Percentiles rank a stretch among this genome's conserved stretches.
Evolutionary conservation across 2,888 invertebrate genomes (phyloP).

Genomic region (Ashinkailepas kermadecensis): DNA sequence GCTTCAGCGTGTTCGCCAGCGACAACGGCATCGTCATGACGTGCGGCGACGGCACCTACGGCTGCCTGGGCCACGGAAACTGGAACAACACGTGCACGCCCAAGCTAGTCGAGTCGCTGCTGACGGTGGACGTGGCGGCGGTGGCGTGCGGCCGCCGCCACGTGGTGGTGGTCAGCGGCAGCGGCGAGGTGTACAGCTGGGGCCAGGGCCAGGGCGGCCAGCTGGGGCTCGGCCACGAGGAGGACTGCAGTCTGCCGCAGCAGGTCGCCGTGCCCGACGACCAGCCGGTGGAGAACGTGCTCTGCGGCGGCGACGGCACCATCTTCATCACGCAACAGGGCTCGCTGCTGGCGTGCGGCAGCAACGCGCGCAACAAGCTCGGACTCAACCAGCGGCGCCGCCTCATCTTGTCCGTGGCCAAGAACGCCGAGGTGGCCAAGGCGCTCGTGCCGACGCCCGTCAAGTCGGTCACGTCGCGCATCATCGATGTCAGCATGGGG

Average conservation of each 20-base stretch:
- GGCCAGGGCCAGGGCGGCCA: slow-evolving; percentile 55
- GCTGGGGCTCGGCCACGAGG: slow-evolving; percentile 51
- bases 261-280: slow-evolving; percentile 46
- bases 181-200: slow-evolving; percentile 59
- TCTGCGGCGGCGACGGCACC: slow-evolving; percentile 56
- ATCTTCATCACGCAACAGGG: slow-evolving; percentile 54
- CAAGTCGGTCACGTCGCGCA: slow-evolving; percentile 48
- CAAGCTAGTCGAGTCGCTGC: slow-evolving; percentile 50
- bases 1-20: slow-evolving; percentile 59
- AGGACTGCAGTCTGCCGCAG: slow-evolving; percentile 47
- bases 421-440: slow-evolving; percentile 42
- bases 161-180: slow-evolving; percentile 54
- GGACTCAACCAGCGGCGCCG: slow-evolving; percentile 29
- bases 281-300: slow-evolving; percentile 48
- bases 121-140: slow-evolving; percentile 53
- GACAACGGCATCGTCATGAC: slow-evolving; percentile 60
- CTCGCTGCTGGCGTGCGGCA: slow-evolving; percentile 56
- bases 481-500: slow-evolving; percentile 54
- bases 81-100: slow-evolving; percentile 51
- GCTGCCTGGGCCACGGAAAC: slow-evolving; percentile 57
- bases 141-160: slow-evolving; percentile 57
- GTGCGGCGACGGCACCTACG: slow-evolving; percentile 56
- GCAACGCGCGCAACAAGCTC: slow-evolving; percentile 44
- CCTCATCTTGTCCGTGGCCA: slow-evolving; percentile 30
- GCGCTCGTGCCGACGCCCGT: slow-evolving; percentile 45